Conservation (phyloP, 2,113 vertebrate species). For the Scomber japonicus region DNA sequence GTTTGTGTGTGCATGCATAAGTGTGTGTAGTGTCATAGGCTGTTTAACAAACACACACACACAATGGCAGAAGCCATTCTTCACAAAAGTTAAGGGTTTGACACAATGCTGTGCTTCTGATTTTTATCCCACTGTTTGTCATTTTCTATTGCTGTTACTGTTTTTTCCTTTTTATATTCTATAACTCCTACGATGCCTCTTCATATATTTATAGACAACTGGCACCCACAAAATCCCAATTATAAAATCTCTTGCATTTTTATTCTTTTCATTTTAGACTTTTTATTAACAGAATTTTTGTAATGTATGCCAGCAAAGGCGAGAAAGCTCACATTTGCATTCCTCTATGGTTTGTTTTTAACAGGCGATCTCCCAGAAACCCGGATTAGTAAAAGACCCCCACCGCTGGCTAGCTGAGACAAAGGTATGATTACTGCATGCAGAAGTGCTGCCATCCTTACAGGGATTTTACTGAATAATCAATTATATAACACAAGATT, state of each 20-base stretch:
- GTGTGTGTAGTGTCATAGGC: conserved; percentile 34
- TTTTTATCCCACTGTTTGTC: conserved; percentile 44
- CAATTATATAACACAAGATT: conserved; percentile 25
- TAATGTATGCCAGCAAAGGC: conserved; percentile 3
- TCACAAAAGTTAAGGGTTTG: conserved; percentile 42
- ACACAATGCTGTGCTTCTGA: conserved; percentile 33
- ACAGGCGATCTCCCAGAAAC: conserved; percentile 88
- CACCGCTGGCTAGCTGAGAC: conserved; percentile 95
- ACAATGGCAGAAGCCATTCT: conserved; percentile 22
- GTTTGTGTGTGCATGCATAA: conserved; percentile 1
- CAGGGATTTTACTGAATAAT: conserved; percentile 3
- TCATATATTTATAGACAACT: not conserved
- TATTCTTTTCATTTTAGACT: not conserved
- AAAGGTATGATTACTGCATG: conserved; percentile 86
- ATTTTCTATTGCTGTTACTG: not conserved
- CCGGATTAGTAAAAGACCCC: conserved; percentile 88
- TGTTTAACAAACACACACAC: conserved; percentile 34
- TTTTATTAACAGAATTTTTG: not conserved
- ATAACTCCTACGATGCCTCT: not conserved
- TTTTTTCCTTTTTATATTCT: not conserved
- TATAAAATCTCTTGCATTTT: not conserved
- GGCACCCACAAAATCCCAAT: not conserved
- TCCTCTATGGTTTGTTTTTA: conserved; percentile 46
- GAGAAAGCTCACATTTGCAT: conserved; percentile 21
- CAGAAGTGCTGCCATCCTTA: not conserved